Evolutionary conservation across 2,113 vertebrate species (phyloP), one percentile per base, ranked within the genome.

Genomic region (Mirounga angustirostris): DNA sequence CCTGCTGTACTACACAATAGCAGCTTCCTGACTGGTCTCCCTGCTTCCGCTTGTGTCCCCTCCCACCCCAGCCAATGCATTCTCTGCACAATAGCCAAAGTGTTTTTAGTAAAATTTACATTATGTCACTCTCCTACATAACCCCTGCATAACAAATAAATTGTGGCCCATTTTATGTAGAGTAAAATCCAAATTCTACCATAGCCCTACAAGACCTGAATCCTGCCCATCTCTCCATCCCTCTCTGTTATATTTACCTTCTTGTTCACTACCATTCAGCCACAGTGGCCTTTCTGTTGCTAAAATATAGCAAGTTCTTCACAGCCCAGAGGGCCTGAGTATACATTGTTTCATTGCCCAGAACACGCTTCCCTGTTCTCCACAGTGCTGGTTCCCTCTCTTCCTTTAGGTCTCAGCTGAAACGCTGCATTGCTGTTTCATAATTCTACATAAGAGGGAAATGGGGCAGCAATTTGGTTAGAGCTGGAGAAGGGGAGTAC

Each of bases 141-240:
- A 76, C 52, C 14, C 33, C 6, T 67, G 54, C 71, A 87, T 71
- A 50, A 46, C 43, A 78, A 78, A 78, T 78, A 74, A 43, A 46
- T 82, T 63, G 43, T 90, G 50, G 56, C 21, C 59, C 74, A 94
- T 90, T 94, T 97, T 40, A 94, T n/a, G 65, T 90, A 40, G 9
- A 81, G 50, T 92, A 95, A 93, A 86, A 87, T 87, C 69, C 24
- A 78, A 67, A 65, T 43, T 93, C 59, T 61, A 33, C 79, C n/a
- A 69, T 61, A 30, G 74, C 22, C 40, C 15, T 69, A 50, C 15
- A 74, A 71, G 40, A 89, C 21, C 59, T 76, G 46, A 87, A 88
- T 12, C 21, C 56, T 91, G n/a, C 26, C 73, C 40, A 58, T 50
- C 22, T 83, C 79, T 69, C 33, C 15, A 80, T 52, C 14, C 40